Base-by-base conservation (phyloP, 1,140 invertebrate species). In the Diorhabda carinulata region DNA sequence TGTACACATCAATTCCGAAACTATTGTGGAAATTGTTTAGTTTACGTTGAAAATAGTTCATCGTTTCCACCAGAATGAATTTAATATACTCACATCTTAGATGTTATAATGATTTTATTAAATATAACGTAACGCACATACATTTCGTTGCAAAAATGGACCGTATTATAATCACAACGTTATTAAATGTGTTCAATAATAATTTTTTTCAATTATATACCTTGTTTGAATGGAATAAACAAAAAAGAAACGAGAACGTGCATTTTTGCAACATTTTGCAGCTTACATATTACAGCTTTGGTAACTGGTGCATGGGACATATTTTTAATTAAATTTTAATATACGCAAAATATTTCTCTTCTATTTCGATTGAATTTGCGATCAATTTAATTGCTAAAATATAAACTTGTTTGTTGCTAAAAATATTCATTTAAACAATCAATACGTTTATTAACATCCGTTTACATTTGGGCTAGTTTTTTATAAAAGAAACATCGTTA, bases 271-370 rank as follows among this genome's bases (percentile, higher is more conserved):
- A 67, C 70, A 71, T 67, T 68, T 67, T 67, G 68, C 67, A 74
- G 74, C 74, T 76, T 74, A 71, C 58, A 71, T 73, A 25, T 66
- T 66, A 70, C 73, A 61, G 74, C 74, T 76, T 76, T 69, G 64
- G 40, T 58, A 47, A 67, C 57, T 47, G 43, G 43, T 67, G 65
- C 65, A 65, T 65, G 64, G 52, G n/a, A 56, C 41, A 65, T 57
- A 57, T 65, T 57, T 57, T 57, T 56, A 57, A 57, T 43, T 42
- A 57, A 65, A 65, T 41, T 65, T 56, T 58, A 41, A 57, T 64
- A 64, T 56, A 47, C 52, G 64, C 56, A 65, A 65, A 65, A 61
- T 61, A 61, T 61, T 41, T 61, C 40, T n/a, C 59, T 8, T 43
- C 25, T 25, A 25, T 62, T 62, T 62, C 10, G 7, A 62, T 62